Base-by-base conservation (phyloP, 2,888 invertebrate species). In the Erynnis tages region DNA sequence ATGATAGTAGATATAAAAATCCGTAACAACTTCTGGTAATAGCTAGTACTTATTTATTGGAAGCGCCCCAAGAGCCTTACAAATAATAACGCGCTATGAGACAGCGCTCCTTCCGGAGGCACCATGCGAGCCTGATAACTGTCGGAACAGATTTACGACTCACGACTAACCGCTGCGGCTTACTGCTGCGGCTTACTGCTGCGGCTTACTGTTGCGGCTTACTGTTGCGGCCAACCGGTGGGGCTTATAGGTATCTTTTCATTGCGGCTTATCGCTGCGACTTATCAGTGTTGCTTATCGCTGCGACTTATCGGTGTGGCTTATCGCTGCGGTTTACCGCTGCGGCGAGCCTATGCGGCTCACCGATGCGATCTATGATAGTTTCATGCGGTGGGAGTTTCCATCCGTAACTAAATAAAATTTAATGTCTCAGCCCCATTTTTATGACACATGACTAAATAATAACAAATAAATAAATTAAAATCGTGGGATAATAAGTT, bases 111-210 rank as follows among this genome's bases (percentile, higher is more conserved):
- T n/a, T 38, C 37, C 37, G 37, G 34, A 16, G 68, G 67, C 70
- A 70, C 66, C 67, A 63, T 25, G 56, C 62, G 71, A 68, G 68
- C 71, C 50, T 46, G 72, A 73, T 74, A 73, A 53, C 44, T 35
- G 41, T 41, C 41, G 27, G n/a, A 14, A 29, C 27, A 16, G 41
- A 41, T 41, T 41, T 41, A 41, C 29, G 41, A 41, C 27, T 27
- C 29, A 29, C 29, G 41, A 10, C 41, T 3, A 17, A 27, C 27
- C 16, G 0, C 41, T 41, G 16, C 27, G 41, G 27, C 27, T 14
- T 2, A 3, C 13, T 1, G 4, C 0, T 16, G 27, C 27, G 27
- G 16, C 41, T 5, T 29, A 29, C 29, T 16, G 8, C 29, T 29
- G 3, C 16, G 41, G 17, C 11, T 2, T 38, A 7, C 13, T 8